Conservation (phyloP, 1,140 invertebrate species). For the Uloborus diversus region DNA sequence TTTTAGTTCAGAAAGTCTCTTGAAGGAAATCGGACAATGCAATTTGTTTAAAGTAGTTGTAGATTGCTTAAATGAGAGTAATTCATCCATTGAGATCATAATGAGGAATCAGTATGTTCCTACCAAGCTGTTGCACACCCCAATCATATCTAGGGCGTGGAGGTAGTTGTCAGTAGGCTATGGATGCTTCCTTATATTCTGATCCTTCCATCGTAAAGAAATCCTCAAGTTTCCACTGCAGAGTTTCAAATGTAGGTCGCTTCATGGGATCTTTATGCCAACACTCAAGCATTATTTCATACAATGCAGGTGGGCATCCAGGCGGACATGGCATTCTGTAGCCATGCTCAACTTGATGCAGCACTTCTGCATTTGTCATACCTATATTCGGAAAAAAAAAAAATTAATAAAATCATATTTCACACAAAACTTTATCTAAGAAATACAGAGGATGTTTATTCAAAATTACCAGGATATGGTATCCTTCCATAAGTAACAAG, state of each 20-base stretch:
- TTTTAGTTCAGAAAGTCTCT: too few relatives aligned
- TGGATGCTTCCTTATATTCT: constrained; percentile 98
- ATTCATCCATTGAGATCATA: constrained; percentile 55
- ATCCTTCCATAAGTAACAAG: constrained; percentile 97
- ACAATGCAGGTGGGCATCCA: constrained; percentile 87
- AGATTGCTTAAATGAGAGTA: too few relatives aligned
- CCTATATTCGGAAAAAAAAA: constrained; percentile 73
- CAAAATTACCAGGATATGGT: constrained; percentile 81
- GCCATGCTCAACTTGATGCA: constrained; percentile 98
- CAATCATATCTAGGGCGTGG: constrained; percentile 53
- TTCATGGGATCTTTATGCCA: constrained; percentile 99
- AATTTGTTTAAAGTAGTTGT: too few relatives aligned
- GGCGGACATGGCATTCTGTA: constrained; percentile 99
- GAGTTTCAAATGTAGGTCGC: constrained; percentile 97
- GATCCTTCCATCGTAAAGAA: constrained; percentile 98
- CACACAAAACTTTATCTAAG: background rate
- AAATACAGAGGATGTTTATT: background rate
- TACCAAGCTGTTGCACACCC: constrained; percentile 43
- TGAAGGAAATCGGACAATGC: too few relatives aligned
- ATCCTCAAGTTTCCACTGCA: constrained; percentile 99
- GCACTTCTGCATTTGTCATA: constrained; percentile 99
- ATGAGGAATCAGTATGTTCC: constrained; percentile 48
- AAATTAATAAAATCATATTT: background rate
- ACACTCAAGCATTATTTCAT: constrained; percentile 99
- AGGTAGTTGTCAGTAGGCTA: constrained; percentile 57